These are phyloP conservation scores for Carabus problematicus DNA, from an alignment of 2,888 invertebrate genomes.

Conservation along the genomic window DNA sequence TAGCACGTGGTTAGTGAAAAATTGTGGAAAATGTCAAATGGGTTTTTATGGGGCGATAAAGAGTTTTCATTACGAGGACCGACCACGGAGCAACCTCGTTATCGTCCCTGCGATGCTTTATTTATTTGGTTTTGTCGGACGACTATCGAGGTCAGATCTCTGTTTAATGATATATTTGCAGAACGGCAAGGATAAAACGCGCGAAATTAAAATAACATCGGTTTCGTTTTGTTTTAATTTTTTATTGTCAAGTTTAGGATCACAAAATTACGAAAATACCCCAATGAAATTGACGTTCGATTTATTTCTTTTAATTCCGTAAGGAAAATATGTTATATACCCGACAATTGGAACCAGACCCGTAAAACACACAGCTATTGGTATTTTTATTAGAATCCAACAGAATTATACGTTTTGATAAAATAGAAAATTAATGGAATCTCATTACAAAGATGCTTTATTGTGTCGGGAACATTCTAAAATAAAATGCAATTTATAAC, in stretches of 20 bases:
- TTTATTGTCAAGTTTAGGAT: not conserved
- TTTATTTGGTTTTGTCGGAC: slow-evolving; percentile 32
- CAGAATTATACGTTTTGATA: too few relatives aligned
- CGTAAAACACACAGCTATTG: not conserved
- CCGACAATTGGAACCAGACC: not conserved
- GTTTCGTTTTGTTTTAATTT: slow-evolving; percentile 4
- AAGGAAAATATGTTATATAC: not conserved
- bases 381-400: not conserved
- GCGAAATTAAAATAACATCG: slow-evolving; percentile 18
- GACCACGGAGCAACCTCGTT: slow-evolving; percentile 19
- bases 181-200: slow-evolving; percentile 1
- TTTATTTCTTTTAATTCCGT: not conserved
- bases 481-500: too few relatives aligned
- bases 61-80: slow-evolving; percentile 21
- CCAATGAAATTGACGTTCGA: not conserved
- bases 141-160: not conserved
- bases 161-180: slow-evolving; percentile 29
- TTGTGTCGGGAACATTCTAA: too few relatives aligned
- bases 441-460: too few relatives aligned
- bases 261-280: not conserved
- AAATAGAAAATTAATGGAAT: too few relatives aligned
- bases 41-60: slow-evolving; percentile 32
- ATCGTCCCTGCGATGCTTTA: slow-evolving; percentile 21
- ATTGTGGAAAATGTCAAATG: slow-evolving; percentile 11
- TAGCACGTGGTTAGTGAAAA: too few relatives aligned